phyloP scores from a whole-genome alignment of 2,888 invertebrate genomes.

The Chouioia cunea region DNA sequence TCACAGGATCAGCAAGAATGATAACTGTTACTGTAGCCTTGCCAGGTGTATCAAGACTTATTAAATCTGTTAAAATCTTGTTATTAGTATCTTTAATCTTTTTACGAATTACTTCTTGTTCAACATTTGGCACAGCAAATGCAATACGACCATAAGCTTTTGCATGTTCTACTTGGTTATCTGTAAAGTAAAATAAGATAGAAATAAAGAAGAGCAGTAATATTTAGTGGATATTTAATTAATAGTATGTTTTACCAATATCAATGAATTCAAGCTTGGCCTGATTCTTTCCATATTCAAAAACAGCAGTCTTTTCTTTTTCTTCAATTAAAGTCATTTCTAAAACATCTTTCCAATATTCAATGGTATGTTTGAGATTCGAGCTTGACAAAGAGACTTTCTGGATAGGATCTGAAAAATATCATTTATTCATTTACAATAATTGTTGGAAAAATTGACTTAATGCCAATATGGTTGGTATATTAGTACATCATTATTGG shows the following conservation, averaged over 20 bases:
- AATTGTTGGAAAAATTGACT: slow-evolving; percentile 2
- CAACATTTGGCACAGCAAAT: slow-evolving; percentile 85
- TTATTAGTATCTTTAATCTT: slow-evolving; percentile 78
- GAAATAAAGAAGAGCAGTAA: neutral
- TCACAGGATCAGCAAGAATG: slow-evolving; percentile 92
- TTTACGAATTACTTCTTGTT: slow-evolving; percentile 83
- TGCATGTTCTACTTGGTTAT: slow-evolving; percentile 80
- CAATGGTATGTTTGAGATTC: slow-evolving; percentile 80
- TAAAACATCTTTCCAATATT: slow-evolving; percentile 88
- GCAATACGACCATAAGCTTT: slow-evolving; percentile 96
- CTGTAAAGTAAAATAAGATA: slow-evolving; percentile 63
- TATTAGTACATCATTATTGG: slow-evolving; percentile 21
- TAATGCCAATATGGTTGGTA: neutral
- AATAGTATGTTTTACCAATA: slow-evolving; percentile 71
- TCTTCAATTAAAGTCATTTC: slow-evolving; percentile 79
- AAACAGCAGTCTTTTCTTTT: slow-evolving; percentile 73
- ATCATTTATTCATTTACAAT: neutral
- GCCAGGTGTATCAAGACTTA: slow-evolving; percentile 95
- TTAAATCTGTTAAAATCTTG: slow-evolving; percentile 88
- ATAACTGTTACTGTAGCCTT: slow-evolving; percentile 97
- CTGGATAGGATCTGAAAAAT: slow-evolving; percentile 79
- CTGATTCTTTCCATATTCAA: slow-evolving; percentile 82
- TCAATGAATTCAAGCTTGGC: slow-evolving; percentile 82
- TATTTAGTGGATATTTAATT: neutral
- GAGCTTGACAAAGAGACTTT: slow-evolving; percentile 86